These are phyloP conservation scores for Andrena bicolor DNA, from an alignment of 2,888 invertebrate genomes.

Conservation along the genomic window DNA sequence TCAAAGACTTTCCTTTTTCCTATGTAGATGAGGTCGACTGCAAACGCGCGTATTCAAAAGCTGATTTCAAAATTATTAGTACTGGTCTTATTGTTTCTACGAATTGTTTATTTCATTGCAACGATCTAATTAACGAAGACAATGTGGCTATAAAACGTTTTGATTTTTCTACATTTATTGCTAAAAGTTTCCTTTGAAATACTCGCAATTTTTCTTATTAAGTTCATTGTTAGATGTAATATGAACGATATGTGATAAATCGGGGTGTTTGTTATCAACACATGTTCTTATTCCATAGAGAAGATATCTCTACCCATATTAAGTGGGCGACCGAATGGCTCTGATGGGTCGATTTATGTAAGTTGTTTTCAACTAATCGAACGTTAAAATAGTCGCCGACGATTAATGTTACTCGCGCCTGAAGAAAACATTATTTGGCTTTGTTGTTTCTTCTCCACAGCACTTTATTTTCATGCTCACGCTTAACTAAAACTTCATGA, in stretches of 20 bases:
- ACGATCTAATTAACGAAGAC: constrained; percentile 62
- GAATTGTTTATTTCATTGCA: constrained; percentile 43
- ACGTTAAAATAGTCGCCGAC: constrained; percentile 66
- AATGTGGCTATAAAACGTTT: constrained; percentile 70
- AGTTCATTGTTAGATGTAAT: constrained; percentile 41
- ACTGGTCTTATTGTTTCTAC: constrained; percentile 37
- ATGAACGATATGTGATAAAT: constrained; percentile 31
- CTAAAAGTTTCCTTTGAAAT: neutral
- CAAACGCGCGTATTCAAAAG: neutral
- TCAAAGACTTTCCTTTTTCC: constrained; percentile 19
- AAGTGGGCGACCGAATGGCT: constrained; percentile 80
- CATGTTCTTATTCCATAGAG: constrained; percentile 82
- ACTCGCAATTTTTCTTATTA: constrained; percentile 8
- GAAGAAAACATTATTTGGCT: constrained; percentile 66
- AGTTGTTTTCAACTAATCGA: constrained; percentile 77
- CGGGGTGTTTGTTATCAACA: constrained; percentile 70
- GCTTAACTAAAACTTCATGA: constrained; percentile 76
- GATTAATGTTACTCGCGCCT: constrained; percentile 64
- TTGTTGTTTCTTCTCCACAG: constrained; percentile 61
- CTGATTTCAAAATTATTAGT: neutral
- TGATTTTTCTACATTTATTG: constrained; percentile 13
- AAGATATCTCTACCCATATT: constrained; percentile 82
- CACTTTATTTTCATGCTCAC: constrained; percentile 72
- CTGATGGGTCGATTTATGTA: constrained; percentile 81
- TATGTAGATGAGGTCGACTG: neutral